Percentiles rank a stretch among this genome's conserved stretches.
Conservation (phyloP, 2,888 invertebrate genomes). For the Synergus umbraculus region DNA sequence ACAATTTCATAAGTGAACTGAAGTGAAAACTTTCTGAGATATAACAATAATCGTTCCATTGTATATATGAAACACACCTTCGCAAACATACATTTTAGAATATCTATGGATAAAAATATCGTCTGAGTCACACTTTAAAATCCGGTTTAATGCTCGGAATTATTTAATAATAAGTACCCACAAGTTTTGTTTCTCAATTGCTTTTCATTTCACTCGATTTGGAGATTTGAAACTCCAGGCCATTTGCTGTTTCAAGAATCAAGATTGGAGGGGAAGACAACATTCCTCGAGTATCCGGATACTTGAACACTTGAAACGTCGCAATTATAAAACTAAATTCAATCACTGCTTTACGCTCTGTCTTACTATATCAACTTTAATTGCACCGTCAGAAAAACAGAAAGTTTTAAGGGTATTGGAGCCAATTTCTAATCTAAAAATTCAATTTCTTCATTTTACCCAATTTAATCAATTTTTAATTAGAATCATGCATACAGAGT, state of each 20-base stretch:
- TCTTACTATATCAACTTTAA: neutral
- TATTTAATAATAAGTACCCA: neutral
- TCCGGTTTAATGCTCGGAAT: neutral
- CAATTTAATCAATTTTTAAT: too few species aligned
- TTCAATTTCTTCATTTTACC: too few species aligned
- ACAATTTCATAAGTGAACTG: too few species aligned
- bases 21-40: too few species aligned
- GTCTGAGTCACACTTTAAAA: neutral
- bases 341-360: neutral
- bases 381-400: neutral
- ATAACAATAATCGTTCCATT: too few species aligned
- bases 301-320: neutral
- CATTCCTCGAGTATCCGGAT: neutral
- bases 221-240: neutral
- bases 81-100: too few species aligned
- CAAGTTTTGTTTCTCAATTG: too few species aligned
- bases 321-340: neutral
- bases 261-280: conserved; percentile 1
- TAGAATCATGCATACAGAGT: too few species aligned
- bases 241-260: neutral
- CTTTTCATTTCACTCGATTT: neutral
- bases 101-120: too few species aligned
- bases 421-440: too few species aligned
- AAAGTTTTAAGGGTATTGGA: neutral
- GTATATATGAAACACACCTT: too few species aligned